Percentiles rank a stretch among this genome's conserved stretches.
Evolutionary conservation across 2,113 vertebrate species (phyloP).

Genomic region (Heterotilapia buettikoferi): DNA sequence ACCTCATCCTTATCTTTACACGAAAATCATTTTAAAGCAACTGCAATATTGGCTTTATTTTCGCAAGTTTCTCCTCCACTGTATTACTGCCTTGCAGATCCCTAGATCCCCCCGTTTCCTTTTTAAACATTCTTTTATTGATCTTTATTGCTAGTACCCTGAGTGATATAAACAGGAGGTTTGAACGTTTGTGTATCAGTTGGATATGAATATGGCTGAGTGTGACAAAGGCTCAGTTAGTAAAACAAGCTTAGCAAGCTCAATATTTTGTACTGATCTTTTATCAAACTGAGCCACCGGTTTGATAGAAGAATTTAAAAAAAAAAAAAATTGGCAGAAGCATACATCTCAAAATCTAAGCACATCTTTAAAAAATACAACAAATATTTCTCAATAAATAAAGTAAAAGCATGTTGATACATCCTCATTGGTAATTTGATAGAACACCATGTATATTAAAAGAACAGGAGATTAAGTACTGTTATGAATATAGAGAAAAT

Average conservation of each 20-base stretch:
- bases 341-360: not conserved
- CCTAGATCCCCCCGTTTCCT: not conserved
- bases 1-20: not conserved
- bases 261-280: not conserved
- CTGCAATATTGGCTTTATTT: not conserved
- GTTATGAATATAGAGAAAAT: not conserved
- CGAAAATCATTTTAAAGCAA: not conserved
- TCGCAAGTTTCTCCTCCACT: not conserved
- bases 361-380: not conserved
- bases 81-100: not conserved
- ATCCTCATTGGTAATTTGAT: not conserved
- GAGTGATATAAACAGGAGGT: not conserved
- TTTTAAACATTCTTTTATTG: not conserved
- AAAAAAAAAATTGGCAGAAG: not conserved
- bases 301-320: not conserved
- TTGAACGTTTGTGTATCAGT: not conserved
- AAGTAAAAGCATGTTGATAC: not conserved
- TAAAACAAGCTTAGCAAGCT: not conserved
- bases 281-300: not conserved
- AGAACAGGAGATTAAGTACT: not conserved
- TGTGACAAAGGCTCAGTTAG: not conserved
- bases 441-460: not conserved
- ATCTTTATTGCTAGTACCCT: not conserved
- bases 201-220: not conserved
- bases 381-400: not conserved